Evolutionary conservation across 2,888 invertebrate species (phyloP).

Genomic region (Anaspis maculata): DNA sequence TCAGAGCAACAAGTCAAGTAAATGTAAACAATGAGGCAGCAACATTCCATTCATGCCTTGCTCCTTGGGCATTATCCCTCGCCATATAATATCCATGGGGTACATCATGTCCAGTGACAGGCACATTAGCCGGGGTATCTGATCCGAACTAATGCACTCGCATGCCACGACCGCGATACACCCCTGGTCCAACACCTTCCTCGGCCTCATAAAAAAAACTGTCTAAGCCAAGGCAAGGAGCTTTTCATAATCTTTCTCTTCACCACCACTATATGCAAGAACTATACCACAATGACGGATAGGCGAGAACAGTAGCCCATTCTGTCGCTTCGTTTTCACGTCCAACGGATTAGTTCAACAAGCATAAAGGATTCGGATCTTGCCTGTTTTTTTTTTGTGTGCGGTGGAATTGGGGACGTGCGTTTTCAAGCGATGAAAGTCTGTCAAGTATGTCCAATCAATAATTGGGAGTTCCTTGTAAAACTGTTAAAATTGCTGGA

Average conservation of each 20-base stretch:
- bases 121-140: constrained; percentile 24
- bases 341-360: constrained; percentile 16
- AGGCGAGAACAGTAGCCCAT: constrained; percentile 21
- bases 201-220: too few relatives aligned
- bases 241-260: too few relatives aligned
- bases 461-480: too few relatives aligned
- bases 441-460: too few relatives aligned
- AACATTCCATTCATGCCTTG: constrained; percentile 10
- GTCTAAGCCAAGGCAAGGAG: too few relatives aligned
- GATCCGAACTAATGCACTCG: constrained; percentile 20
- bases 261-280: too few relatives aligned
- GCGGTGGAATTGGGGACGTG: too few relatives aligned
- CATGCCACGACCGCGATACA: constrained; percentile 17
- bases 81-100: constrained; percentile 20
- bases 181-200: too few relatives aligned
- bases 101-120: constrained; percentile 24
- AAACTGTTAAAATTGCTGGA: too few relatives aligned
- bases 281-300: too few relatives aligned
- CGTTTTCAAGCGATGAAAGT: too few relatives aligned
- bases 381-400: too few relatives aligned
- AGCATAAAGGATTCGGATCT: constrained; percentile 4
- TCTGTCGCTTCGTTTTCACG: constrained; percentile 17
- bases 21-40: constrained; percentile 14
- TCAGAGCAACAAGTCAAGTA: constrained; percentile 13
- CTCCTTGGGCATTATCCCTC: constrained; percentile 8